Evolutionary conservation across 2,797 vertebrate species (phyloP), one percentile per base, ranked within the genome.

Genomic region (Chaunax sp.): DNA sequence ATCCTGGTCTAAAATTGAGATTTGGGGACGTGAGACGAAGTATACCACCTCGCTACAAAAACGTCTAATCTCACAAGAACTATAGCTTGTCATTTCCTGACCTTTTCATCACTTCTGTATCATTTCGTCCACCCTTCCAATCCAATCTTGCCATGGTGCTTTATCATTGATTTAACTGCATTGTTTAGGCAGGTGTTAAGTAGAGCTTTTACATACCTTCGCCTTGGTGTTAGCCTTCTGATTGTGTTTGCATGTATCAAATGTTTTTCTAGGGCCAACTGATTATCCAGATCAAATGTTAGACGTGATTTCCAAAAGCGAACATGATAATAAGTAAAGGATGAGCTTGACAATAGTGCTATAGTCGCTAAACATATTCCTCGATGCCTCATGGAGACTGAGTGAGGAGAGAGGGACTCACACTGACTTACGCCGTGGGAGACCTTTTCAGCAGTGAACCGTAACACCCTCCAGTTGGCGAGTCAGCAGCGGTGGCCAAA

Each of bases 161-260:
- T 80, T 76, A 85, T 84, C 69, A 83, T 23, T 73, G 57, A 74
- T 77, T 77, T 69, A 37, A 82, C 72, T 61, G 25, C 77, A 51
- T 30, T 30, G 55, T 59, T 73, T 75, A 65, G 71, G 61, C 78
- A 30, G 28, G 28, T 30, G 67, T 69, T 63, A 83, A 71, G 23
- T 12, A 44, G 20, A 64, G n/a, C n/a, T n/a, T n/a, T n/a, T n/a
- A n/a, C n/a, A n/a, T n/a, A 73, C 58, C 57, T 52, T 49, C 40
- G 50, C 22, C 30, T 8, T 13, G 30, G 19, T 26, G n/a, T 5
- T 16, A 15, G 18, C 49, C 30, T 63, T 19, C 57, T 15, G 33
- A 13, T 18, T 37, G 20, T 37, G n/a, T 26, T 16, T 26, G 18
- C 45, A 7, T 18, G 43, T 49, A 30, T 54, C n/a, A n/a, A n/a